Evolutionary conservation across 37 sponge, comb jelly and placozoan species (phyloP).

Genomic region (Ephydatia muelleri): DNA sequence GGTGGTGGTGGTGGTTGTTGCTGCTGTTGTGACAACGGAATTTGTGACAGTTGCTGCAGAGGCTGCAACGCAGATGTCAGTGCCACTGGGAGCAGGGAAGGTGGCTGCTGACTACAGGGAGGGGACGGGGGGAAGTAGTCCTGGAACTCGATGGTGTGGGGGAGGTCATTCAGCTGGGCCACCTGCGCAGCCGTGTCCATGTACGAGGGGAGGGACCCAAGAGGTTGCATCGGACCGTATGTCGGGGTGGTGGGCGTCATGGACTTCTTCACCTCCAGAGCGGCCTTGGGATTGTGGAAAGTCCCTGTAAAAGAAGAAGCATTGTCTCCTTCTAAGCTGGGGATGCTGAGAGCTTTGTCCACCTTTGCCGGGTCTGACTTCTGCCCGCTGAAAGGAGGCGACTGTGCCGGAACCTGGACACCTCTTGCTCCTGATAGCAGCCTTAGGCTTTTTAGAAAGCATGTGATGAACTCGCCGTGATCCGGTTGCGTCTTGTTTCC

Average conservation of each 20-base stretch:
- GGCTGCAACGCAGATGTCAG: background rate
- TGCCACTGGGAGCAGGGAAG: background rate
- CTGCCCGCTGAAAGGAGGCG: too few relatives aligned
- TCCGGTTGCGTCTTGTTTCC: background rate
- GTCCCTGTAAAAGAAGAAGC: background rate
- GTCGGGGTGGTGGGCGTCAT: constrained; percentile 29
- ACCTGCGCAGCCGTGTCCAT: constrained; percentile 25
- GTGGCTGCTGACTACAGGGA: background rate
- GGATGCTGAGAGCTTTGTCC: constrained; percentile 2
- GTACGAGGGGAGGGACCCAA: constrained; percentile 54
- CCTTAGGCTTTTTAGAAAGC: constrained; percentile 11
- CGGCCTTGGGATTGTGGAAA: too few relatives aligned
- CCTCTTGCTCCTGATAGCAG: constrained; percentile 7
- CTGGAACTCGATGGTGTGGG: constrained; percentile 31
- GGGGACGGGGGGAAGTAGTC: constrained; percentile 20
- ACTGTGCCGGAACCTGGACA: too few relatives aligned
- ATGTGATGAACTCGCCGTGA: constrained; percentile 7
- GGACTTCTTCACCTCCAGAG: constrained; percentile 7
- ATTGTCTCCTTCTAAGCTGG: background rate
- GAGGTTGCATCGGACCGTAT: constrained; percentile 61
- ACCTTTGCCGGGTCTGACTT: background rate
- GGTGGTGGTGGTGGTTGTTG: too few relatives aligned
- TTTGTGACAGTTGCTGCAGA: background rate
- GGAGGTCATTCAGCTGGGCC: constrained; percentile 8
- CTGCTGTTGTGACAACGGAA: too few relatives aligned